These are phyloP conservation scores for Bostrychus sinensis DNA, from an alignment of 2,113 vertebrate genomes.

Conservation along the genomic window DNA sequence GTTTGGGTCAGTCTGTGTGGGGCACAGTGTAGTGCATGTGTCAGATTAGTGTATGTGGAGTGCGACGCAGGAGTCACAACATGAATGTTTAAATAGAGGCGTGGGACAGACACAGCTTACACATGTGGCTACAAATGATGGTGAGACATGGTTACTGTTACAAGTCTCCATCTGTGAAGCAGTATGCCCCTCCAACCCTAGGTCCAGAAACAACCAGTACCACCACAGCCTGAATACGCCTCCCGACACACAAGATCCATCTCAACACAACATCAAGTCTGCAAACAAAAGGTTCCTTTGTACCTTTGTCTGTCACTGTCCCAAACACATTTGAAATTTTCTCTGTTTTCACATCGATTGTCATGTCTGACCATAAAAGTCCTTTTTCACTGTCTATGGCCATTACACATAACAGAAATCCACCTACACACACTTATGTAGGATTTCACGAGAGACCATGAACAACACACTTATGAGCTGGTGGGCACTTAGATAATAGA, in stretches of 20 bases:
- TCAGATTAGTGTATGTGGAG: constrained; percentile 62
- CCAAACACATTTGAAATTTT: constrained; percentile 53
- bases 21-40: constrained; percentile 58
- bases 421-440: constrained; percentile 68
- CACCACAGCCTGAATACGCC: constrained; percentile 56
- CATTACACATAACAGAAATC: constrained; percentile 70
- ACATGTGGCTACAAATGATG: constrained; percentile 92
- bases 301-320: constrained; percentile 60
- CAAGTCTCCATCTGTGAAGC: constrained; percentile 54
- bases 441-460: constrained; percentile 72
- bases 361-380: constrained; percentile 82
- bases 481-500: constrained; percentile 98
- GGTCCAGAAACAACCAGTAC: constrained; percentile 47
- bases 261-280: constrained; percentile 73
- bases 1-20: constrained; percentile 58
- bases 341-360: constrained; percentile 83
- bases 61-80: too few relatives aligned
- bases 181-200: constrained; percentile 23
- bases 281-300: constrained; percentile 64
- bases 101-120: constrained; percentile 88
- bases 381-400: constrained; percentile 65
- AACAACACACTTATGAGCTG: constrained; percentile 86
- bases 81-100: constrained; percentile 89
- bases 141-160: constrained; percentile 82
- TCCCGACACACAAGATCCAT: constrained; percentile 60